These are phyloP conservation scores for Chromis chromis DNA, from an alignment of 2,797 vertebrate species.

Conservation along the genomic window DNA sequence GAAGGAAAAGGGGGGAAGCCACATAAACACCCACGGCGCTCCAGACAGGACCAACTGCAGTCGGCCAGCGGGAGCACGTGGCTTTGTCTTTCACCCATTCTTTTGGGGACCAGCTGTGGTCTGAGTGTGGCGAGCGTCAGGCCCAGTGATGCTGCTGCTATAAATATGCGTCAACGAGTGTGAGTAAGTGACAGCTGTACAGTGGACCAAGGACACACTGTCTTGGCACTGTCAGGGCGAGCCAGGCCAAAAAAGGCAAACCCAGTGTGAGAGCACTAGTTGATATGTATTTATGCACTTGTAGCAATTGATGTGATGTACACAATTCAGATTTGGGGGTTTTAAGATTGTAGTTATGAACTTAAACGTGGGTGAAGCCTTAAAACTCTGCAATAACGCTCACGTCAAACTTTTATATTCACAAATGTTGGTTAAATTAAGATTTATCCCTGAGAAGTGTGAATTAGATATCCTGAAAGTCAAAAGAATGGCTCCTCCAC, in stretches of 20 bases:
- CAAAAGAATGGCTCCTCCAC: conserved; percentile 62
- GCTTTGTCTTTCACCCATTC: conserved; percentile 86
- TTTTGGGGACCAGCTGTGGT: conserved; percentile 89
- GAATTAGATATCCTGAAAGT: conserved; percentile 70
- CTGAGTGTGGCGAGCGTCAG: conserved; percentile 75
- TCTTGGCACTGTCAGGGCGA: conserved; percentile 74
- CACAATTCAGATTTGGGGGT: conserved; percentile 13
- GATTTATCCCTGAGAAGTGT: conserved; percentile 19
- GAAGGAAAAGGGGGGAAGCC: conserved; percentile 16
- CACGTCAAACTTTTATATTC: background rate
- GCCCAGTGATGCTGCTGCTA: conserved; percentile 86
- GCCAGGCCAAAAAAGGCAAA: conserved; percentile 81
- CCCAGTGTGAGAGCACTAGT: conserved; percentile 63
- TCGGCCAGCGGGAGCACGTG: conserved; percentile 83
- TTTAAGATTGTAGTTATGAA: conserved; percentile 5
- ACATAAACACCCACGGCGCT: conserved; percentile 75
- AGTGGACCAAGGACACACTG: conserved; percentile 83
- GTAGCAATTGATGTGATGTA: conserved; percentile 26
- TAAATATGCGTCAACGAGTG: conserved; percentile 85
- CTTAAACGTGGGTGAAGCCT: background rate
- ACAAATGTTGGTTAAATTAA: conserved; percentile 12
- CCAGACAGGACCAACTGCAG: conserved; percentile 82
- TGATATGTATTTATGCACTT: conserved; percentile 74
- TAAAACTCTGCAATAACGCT: background rate
- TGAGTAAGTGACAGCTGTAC: conserved; percentile 88